Conservation (phyloP, 2,113 vertebrate genomes). For the Sebastes schlegelii region DNA sequence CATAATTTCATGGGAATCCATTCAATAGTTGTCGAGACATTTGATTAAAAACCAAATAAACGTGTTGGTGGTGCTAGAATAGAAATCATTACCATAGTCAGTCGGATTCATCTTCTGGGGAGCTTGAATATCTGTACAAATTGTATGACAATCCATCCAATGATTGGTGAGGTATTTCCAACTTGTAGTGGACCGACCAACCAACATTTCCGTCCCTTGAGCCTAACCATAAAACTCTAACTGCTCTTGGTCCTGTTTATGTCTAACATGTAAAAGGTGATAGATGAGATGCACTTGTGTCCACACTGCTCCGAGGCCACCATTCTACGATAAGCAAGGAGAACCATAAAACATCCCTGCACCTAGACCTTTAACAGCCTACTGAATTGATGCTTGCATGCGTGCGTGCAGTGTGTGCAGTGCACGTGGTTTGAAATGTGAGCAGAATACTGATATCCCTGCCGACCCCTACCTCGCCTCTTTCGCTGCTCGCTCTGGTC, state of each 20-base stretch:
- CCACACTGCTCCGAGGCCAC: neutral
- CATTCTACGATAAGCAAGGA: neutral
- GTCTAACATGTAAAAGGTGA: neutral
- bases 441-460: constrained; percentile 35
- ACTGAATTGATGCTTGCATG: constrained; percentile 3
- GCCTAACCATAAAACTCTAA: neutral
- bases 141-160: neutral
- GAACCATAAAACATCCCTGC: neutral
- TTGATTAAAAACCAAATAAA: neutral
- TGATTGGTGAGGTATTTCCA: constrained; percentile 4
- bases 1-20: neutral
- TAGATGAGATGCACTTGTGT: constrained; percentile 2
- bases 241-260: neutral
- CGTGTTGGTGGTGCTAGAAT: neutral
- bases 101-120: neutral
- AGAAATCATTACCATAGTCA: neutral
- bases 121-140: neutral
- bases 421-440: neutral
- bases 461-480: constrained; percentile 3
- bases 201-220: neutral
- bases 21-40: neutral
- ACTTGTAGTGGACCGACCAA: neutral
- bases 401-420: neutral
- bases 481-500: constrained; percentile 36
- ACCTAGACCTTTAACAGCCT: neutral